These are phyloP conservation scores for Cataglyphis livida DNA, from an alignment of 2,888 invertebrate genomes.

Conservation along the genomic window DNA sequence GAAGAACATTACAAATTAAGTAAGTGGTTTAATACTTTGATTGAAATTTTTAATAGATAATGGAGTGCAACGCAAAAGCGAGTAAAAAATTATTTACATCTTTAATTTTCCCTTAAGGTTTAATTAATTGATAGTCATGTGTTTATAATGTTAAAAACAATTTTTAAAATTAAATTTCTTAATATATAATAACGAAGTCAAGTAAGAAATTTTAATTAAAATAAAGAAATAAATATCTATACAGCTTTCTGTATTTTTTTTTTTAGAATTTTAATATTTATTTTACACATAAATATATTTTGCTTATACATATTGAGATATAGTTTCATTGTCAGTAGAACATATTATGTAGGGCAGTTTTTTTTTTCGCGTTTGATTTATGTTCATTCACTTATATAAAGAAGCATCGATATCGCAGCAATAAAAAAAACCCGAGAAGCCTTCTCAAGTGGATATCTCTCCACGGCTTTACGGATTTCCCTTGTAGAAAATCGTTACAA, in stretches of 20 bases:
- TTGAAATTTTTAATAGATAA: neutral
- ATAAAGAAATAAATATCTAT: neutral
- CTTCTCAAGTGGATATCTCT: slow-evolving; percentile 19
- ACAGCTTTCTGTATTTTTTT: neutral
- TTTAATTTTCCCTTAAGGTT: neutral
- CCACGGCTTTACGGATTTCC: slow-evolving; percentile 21
- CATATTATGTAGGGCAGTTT: neutral
- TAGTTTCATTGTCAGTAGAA: neutral
- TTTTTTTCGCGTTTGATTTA: slow-evolving; percentile 6
- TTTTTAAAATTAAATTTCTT: neutral
- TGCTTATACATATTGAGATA: neutral
- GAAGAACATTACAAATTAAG: neutral
- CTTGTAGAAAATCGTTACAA: slow-evolving; percentile 35
- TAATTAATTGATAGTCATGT: neutral
- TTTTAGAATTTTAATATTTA: slow-evolving; percentile 4
- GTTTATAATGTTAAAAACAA: neutral
- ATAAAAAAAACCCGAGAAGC: slow-evolving; percentile 10
- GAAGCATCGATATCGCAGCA: neutral
- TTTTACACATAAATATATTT: neutral
- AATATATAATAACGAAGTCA: neutral
- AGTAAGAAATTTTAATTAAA: neutral
- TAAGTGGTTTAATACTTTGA: neutral
- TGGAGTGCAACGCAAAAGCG: neutral
- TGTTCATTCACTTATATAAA: neutral
- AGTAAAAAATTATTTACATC: neutral